These are phyloP conservation scores for Diadromus collaris DNA, from an alignment of 2,888 invertebrate genomes.

Conservation along the genomic window DNA sequence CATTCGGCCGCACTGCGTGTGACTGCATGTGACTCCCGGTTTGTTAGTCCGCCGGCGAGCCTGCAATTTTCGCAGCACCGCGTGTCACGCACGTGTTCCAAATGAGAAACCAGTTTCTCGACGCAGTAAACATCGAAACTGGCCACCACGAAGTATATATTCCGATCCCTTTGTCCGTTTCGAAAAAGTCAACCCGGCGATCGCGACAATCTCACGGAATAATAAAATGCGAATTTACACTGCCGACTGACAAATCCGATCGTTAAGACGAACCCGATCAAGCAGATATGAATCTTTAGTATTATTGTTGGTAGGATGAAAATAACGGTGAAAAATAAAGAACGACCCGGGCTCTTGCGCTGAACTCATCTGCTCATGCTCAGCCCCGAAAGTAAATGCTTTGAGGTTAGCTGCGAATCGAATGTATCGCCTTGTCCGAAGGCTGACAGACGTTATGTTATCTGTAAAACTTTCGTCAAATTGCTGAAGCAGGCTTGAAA, in stretches of 20 bases:
- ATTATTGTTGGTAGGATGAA: not conserved
- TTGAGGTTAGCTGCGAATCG: constrained; percentile 54
- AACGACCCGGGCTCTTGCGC: constrained; percentile 55
- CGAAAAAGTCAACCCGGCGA: not conserved
- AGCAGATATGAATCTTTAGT: not conserved
- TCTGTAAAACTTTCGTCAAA: not conserved
- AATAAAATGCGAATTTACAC: not conserved
- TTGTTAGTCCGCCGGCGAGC: constrained; percentile 1
- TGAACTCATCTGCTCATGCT: constrained; percentile 55
- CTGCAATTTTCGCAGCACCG: constrained; percentile 49
- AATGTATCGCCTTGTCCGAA: not conserved
- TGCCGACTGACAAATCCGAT: not conserved
- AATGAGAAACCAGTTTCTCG: constrained; percentile 66
- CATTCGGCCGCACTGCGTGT: constrained; percentile 32
- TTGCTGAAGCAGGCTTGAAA: not conserved
- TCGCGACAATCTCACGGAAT: not conserved
- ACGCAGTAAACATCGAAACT: not conserved
- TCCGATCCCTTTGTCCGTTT: not conserved
- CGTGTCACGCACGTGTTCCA: constrained; percentile 70
- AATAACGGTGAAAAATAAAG: constrained; percentile 55
- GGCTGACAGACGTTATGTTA: not conserved
- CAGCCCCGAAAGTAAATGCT: constrained; percentile 35
- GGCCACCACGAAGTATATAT: constrained; percentile 7
- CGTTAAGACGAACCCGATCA: not conserved
- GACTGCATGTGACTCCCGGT: constrained; percentile 29